Conservation (phyloP, 2,888 invertebrate species). For the Drosophila bunnanda region DNA sequence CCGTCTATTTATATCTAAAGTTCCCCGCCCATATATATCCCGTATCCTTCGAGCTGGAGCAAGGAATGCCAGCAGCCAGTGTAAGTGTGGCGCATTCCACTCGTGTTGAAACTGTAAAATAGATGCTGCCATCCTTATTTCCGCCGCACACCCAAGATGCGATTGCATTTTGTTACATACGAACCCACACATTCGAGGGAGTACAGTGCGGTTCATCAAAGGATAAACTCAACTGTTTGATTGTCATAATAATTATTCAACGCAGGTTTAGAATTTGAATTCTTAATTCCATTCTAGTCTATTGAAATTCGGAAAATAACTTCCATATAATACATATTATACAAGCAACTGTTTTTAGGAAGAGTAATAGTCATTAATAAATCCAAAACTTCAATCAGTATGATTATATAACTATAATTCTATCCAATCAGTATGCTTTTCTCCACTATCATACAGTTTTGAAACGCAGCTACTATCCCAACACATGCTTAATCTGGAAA, state of each 20-base stretch:
- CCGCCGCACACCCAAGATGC: conserved; percentile 50
- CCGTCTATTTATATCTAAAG: conserved; percentile 66
- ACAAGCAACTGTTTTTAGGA: too few species aligned
- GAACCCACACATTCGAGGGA: conserved; percentile 10
- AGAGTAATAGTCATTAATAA: too few species aligned
- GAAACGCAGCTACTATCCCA: conserved; percentile 8
- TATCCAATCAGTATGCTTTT: neutral
- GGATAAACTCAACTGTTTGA: neutral
- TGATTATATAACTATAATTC: neutral
- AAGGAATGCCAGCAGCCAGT: conserved; percentile 49
- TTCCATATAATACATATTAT: too few species aligned
- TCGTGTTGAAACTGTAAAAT: conserved; percentile 77
- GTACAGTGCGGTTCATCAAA: conserved; percentile 13
- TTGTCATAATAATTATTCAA: neutral
- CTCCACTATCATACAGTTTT: neutral
- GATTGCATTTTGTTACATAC: conserved; percentile 58
- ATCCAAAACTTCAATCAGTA: too few species aligned
- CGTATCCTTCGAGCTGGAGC: conserved; percentile 7
- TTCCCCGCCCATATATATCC: conserved; percentile 30
- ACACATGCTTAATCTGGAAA: conserved; percentile 48
- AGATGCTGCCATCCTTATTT: conserved; percentile 56
- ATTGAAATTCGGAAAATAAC: too few species aligned
- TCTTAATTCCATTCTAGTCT: too few species aligned
- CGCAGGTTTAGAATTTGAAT: too few species aligned
- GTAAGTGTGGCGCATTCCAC: conserved; percentile 78